Percentiles rank a stretch among this genome's conserved stretches.
Conservation (phyloP, 1,140 invertebrate species). For the Drosophila arawakana region DNA sequence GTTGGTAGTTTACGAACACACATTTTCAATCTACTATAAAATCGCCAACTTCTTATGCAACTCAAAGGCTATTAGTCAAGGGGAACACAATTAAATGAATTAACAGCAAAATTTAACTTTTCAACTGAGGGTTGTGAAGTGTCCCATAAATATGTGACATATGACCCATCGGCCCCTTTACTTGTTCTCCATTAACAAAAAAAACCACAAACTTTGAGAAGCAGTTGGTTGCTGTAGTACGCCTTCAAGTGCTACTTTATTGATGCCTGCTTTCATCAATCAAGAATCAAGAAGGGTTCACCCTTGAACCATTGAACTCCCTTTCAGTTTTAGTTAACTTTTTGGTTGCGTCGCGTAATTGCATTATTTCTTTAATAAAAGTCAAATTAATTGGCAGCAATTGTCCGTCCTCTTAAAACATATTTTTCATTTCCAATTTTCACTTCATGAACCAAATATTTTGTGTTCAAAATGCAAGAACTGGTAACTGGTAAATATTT, state of each 20-base stretch:
- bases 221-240: conserved; percentile 27
- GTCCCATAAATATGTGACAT: conserved; percentile 37
- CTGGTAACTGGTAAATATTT: conserved; percentile 67
- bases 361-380: conserved; percentile 76
- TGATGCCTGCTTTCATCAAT: conserved; percentile 66
- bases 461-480: conserved; percentile 38
- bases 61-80: conserved; percentile 29
- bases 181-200: conserved; percentile 76
- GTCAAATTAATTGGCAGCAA: conserved; percentile 60
- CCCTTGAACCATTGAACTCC: conserved; percentile 61
- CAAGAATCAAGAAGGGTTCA: conserved; percentile 52
- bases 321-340: conserved; percentile 25
- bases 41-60: conserved; percentile 11
- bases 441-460: conserved; percentile 9
- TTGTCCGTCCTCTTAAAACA: conserved; percentile 8
- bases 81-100: conserved; percentile 74
- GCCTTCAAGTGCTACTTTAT: conserved; percentile 47
- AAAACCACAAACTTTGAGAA: conserved; percentile 65
- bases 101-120: conserved; percentile 69
- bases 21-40: conserved; percentile 43
- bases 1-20: not conserved
- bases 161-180: conserved; percentile 36
- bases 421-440: not conserved
- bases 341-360: conserved; percentile 58
- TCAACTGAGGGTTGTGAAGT: conserved; percentile 27